Base-by-base conservation (phyloP, 1,140 invertebrate genomes). In the Glossosoma conforme region DNA sequence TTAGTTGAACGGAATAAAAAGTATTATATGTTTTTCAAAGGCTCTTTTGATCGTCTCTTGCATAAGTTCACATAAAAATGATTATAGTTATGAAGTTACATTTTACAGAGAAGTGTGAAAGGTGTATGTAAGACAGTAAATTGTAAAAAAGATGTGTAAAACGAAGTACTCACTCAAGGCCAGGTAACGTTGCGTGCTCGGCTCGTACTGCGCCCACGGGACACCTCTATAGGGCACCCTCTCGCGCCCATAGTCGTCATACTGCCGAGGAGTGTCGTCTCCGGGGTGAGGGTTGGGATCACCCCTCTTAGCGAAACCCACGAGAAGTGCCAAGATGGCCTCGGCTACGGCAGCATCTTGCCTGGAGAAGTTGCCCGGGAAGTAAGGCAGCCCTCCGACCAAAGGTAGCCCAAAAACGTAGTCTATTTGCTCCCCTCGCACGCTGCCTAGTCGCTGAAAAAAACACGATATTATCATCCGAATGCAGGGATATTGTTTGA, bases 351-450 rank as follows among this genome's bases (percentile, higher is more conserved):
- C 77, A 56, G 84, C 78, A 66, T 93, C 91, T 18, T 83, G 80
- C 8, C 81, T 70, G 17, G 81, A 86, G 71, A 86, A 93, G 69
- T 89, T 89, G 28, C 80, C 76, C 0, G 82, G 78, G 45, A 82
- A 78, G 53, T 75, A 75, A 9, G 78, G 73, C 46, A 58, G 21
- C 5, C 56, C 56, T 14, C 76, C 82, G 18, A 92, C 85, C 32
- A 95, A 66, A 0, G 92, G 91, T 25, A 91, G 79, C 0, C 91
- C 92, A 53, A 95, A 83, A 43, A 94, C 80, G 67, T 93, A 95
- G 0, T 87, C 77, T 24, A 95, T 69, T 43, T 92, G 89, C 63
- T 95, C 91, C 3, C 91, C 88, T 18, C 87, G 79, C 0, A 93
- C 81, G 60, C 87, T 88, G 0, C 89, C 89, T 24, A 89, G 65